Conservation (phyloP, 2,797 vertebrate genomes). For the Borostomias antarcticus region DNA sequence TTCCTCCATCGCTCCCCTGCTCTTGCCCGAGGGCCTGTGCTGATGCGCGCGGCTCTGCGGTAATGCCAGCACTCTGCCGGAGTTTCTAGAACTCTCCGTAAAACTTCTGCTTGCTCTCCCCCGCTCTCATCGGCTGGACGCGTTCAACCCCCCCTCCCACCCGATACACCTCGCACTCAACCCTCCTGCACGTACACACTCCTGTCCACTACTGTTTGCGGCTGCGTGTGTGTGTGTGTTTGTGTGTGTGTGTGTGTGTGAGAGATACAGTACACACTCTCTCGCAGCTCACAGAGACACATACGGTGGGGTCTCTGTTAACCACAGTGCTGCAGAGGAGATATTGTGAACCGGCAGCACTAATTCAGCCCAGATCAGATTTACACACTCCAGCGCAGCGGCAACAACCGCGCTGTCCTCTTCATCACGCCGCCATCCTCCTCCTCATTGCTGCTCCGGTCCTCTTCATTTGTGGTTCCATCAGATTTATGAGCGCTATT, state of each 20-base stretch:
- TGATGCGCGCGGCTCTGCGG: neutral
- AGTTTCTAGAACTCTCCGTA: neutral
- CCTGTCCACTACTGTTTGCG: neutral
- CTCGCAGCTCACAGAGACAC: too few relatives aligned
- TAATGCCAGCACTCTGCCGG: neutral
- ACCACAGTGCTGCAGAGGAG: neutral
- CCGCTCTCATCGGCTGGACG: neutral
- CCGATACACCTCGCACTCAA: neutral
- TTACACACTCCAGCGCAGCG: neutral
- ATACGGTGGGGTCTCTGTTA: too few relatives aligned
- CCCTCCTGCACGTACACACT: neutral
- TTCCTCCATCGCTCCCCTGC: neutral
- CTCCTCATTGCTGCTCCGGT: neutral
- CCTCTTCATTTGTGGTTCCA: too few relatives aligned
- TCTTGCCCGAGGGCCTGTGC: neutral
- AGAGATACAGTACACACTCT: neutral
- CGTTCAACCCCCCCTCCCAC: too few relatives aligned
- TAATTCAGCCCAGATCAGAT: neutral
- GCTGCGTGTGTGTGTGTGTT: neutral
- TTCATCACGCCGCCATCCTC: too few relatives aligned
- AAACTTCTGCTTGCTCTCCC: neutral
- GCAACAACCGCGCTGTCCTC: too few relatives aligned
- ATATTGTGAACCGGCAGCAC: too few relatives aligned
- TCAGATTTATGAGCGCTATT: slow-evolving; percentile 14
- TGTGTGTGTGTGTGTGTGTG: slow-evolving; percentile 1